These are phyloP conservation scores for Cordylochernes scorpioides DNA, from an alignment of 2,888 invertebrate genomes.

Conservation along the genomic window DNA sequence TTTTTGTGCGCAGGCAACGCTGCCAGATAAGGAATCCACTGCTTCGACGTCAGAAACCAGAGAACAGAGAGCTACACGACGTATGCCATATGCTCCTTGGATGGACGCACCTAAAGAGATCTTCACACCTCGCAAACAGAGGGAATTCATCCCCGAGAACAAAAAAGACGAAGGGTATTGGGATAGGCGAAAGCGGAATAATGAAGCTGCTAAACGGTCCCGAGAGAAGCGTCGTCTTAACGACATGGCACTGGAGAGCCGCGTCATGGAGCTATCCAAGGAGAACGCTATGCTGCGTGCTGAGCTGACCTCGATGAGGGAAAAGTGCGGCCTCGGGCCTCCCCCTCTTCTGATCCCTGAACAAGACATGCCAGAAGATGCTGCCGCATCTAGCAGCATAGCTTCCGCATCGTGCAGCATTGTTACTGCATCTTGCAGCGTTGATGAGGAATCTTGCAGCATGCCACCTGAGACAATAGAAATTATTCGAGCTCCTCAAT, in stretches of 20 bases:
- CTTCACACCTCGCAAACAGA: conserved; percentile 39
- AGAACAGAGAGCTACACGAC: too few relatives aligned
- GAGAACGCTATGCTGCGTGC: conserved; percentile 82
- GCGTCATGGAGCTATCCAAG: conserved; percentile 73
- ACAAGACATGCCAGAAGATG: too few relatives aligned
- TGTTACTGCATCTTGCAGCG: too few relatives aligned
- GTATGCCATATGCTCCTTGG: too few relatives aligned
- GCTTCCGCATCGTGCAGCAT: conserved; percentile 9
- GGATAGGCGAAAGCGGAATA: conserved; percentile 81
- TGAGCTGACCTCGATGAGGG: conserved; percentile 69
- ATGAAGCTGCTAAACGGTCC: conserved; percentile 84
- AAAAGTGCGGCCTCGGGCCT: conserved; percentile 57
- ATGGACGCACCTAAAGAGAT: too few relatives aligned
- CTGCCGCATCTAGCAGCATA: conserved; percentile 5
- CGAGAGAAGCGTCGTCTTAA: conserved; percentile 87
- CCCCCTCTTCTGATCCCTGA: not conserved
- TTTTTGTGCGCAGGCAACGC: too few relatives aligned
- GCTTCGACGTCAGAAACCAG: too few relatives aligned
- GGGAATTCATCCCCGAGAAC: conserved; percentile 84
- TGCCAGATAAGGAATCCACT: too few relatives aligned
- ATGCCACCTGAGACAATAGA: too few relatives aligned
- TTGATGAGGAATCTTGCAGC: too few relatives aligned
- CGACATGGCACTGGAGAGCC: conserved; percentile 80
- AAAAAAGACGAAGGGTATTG: conserved; percentile 93
- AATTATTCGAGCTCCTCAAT: too few relatives aligned